Percentiles rank a stretch among this genome's conserved stretches.
Conservation (phyloP, 2,113 vertebrate genomes). For the Entelurus aequoreus region DNA sequence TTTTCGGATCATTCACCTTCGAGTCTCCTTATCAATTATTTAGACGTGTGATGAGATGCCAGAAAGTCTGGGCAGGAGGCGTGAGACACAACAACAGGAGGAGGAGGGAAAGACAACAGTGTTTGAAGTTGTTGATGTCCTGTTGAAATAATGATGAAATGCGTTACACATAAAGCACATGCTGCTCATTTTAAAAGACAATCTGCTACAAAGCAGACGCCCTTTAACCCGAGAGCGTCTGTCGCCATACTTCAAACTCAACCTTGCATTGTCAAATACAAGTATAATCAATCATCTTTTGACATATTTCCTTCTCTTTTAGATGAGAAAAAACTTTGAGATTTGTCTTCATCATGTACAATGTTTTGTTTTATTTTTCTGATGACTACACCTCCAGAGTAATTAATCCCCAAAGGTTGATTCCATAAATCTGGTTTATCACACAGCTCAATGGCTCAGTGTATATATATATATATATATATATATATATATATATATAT, state of each 20-base stretch:
- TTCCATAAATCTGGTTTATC: too few relatives aligned
- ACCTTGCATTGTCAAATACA: neutral
- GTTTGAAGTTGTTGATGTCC: slow-evolving; percentile 59
- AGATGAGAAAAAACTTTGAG: neutral
- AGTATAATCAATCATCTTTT: neutral
- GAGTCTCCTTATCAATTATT: slow-evolving; percentile 54
- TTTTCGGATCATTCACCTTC: slow-evolving; percentile 34
- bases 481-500: too few relatives aligned
- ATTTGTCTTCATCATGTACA: too few relatives aligned
- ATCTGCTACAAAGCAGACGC: neutral
- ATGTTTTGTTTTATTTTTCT: too few relatives aligned
- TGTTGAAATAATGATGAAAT: slow-evolving; percentile 66
- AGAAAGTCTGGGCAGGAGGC: slow-evolving; percentile 35
- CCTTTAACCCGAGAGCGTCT: neutral
- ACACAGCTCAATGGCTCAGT: too few relatives aligned
- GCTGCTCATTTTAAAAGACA: slow-evolving; percentile 12
- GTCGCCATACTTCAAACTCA: slow-evolving; percentile 6
- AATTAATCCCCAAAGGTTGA: too few relatives aligned
- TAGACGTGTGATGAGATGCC: slow-evolving; percentile 57
- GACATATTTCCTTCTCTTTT: neutral
- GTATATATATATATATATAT: too few relatives aligned
- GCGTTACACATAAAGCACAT: slow-evolving; percentile 28
- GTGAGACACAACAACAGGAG: slow-evolving; percentile 37
- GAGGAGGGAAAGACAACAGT: slow-evolving; percentile 30
- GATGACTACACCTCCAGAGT: too few relatives aligned